Conservation (phyloP, 2,888 invertebrate genomes). For the Phengaris arion region DNA sequence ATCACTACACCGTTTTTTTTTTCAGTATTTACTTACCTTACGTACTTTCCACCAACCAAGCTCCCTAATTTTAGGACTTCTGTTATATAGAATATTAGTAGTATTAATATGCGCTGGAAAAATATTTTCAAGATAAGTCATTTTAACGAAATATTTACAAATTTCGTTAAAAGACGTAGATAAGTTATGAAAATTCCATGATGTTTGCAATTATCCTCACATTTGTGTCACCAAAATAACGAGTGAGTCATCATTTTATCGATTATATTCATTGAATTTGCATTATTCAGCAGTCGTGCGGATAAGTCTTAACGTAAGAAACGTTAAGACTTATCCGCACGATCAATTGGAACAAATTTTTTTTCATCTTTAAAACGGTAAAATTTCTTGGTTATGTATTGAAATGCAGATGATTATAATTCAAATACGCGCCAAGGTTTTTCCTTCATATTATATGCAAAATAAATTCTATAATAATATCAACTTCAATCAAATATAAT, state of each 20-base stretch:
- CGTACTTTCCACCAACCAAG: too few relatives aligned
- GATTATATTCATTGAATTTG: constrained; percentile 12
- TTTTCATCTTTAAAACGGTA: background rate
- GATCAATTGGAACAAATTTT: constrained; percentile 9
- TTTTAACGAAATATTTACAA: background rate
- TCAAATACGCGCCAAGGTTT: background rate
- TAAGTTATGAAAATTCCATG: background rate
- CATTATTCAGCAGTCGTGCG: constrained; percentile 15
- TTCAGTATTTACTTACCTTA: too few relatives aligned
- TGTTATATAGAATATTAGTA: background rate
- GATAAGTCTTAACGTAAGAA: too few relatives aligned
- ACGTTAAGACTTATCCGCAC: too few relatives aligned
- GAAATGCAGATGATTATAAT: background rate
- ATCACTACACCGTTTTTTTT: too few relatives aligned
- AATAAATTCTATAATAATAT: constrained; percentile 5
- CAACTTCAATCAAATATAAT: constrained; percentile 2
- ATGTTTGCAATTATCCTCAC: background rate
- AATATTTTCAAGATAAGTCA: background rate
- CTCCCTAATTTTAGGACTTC: too few relatives aligned
- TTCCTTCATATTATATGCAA: background rate
- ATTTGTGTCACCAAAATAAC: background rate
- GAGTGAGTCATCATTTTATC: constrained; percentile 1
- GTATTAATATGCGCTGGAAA: background rate
- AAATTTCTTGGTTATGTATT: background rate
- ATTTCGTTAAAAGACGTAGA: background rate